Percentiles rank a stretch among this genome's conserved stretches.
These are phyloP conservation scores for Artibeus jamaicensis DNA, from an alignment of 2,797 vertebrate species.

Conservation along the genomic window DNA sequence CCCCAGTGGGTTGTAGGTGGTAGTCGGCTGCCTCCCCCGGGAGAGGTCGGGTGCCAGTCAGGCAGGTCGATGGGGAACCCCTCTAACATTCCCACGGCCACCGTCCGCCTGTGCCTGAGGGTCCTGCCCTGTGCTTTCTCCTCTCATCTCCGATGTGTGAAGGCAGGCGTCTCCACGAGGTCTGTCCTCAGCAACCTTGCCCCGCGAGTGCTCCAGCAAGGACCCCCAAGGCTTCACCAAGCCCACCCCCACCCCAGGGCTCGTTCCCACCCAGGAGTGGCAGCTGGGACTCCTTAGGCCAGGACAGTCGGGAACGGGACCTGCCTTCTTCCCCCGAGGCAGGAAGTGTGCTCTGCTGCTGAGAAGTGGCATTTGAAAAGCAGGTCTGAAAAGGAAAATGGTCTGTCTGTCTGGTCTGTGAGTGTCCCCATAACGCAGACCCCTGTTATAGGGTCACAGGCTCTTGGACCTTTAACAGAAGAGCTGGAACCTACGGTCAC, in stretches of 20 bases:
- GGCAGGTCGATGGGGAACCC: background rate
- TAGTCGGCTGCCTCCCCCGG: background rate
- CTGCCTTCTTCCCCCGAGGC: too few relatives aligned
- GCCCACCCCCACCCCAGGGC: background rate
- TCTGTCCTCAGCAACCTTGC: background rate
- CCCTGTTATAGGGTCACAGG: background rate
- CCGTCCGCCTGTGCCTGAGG: background rate
- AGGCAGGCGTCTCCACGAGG: background rate
- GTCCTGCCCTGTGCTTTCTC: background rate
- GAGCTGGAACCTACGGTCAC: accelerated
- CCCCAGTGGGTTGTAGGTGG: background rate
- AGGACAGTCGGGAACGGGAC: accelerated
- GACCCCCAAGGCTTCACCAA: background rate
- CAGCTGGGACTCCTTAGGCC: background rate
- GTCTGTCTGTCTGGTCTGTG: background rate
- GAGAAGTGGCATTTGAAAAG: background rate
- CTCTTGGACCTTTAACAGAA: background rate
- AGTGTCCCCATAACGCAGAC: background rate
- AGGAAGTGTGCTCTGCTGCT: background rate
- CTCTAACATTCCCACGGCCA: accelerated
- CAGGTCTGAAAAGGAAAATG: background rate
- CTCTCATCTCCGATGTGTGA: background rate
- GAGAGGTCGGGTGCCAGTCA: background rate
- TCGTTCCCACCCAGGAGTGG: background rate
- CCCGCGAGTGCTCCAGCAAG: background rate